These are phyloP conservation scores for Neomorphus geoffroyi DNA, from an alignment of 2,797 vertebrate genomes.

Conservation along the genomic window DNA sequence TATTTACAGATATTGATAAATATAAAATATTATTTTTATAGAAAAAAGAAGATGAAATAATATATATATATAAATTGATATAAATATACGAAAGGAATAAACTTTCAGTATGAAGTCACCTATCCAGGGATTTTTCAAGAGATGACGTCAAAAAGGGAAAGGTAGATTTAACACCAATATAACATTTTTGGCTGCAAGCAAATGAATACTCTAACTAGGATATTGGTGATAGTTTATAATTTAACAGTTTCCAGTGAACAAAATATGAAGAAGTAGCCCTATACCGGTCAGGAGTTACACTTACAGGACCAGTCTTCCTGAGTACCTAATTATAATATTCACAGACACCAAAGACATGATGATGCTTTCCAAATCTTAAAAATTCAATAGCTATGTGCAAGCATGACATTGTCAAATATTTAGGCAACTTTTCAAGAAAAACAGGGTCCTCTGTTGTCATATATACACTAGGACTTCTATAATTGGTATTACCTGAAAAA, in stretches of 20 bases:
- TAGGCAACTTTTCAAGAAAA: not conserved
- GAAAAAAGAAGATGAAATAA: not conserved
- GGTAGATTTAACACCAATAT: not conserved
- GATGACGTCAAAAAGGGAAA: not conserved
- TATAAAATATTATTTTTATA: not conserved
- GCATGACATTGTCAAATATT: not conserved
- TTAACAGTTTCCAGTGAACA: not conserved
- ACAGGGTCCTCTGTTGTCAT: not conserved
- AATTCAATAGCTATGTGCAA: not conserved
- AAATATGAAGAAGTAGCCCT: not conserved
- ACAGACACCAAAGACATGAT: not conserved
- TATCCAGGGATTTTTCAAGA: not conserved
- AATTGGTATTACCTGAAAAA: not conserved
- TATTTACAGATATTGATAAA: not conserved
- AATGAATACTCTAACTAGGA: not conserved
- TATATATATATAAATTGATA: not conserved
- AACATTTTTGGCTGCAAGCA: not conserved
- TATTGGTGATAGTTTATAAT: not conserved
- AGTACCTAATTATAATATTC: not conserved
- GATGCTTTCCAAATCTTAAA: not conserved
- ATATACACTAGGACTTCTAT: not conserved
- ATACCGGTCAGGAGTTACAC: not conserved
- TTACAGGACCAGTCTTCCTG: not conserved
- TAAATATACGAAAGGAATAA: not conserved
- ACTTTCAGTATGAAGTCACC: not conserved